Percentiles rank a stretch among this genome's conserved stretches.
Evolutionary conservation across 2,113 vertebrate genomes (phyloP).

Genomic region (Aphelocoma coerulescens): DNA sequence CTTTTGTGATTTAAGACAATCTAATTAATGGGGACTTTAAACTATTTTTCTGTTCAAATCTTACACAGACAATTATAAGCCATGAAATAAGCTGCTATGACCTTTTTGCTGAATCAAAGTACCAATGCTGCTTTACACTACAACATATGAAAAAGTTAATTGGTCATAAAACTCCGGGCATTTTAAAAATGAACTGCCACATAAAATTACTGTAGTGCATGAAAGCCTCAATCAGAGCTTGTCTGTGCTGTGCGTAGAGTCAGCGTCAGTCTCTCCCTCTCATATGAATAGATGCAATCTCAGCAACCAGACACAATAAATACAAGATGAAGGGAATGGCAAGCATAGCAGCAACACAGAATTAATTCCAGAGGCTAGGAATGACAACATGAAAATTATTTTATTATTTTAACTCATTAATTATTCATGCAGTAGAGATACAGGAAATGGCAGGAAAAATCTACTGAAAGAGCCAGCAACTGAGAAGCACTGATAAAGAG

Average conservation of each 20-base stretch:
- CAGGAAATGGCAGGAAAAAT: neutral
- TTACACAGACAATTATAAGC: neutral
- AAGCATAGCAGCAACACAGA: conserved; percentile 46
- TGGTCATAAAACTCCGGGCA: conserved; percentile 24
- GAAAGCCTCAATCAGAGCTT: conserved; percentile 11
- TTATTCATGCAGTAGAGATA: conserved; percentile 46
- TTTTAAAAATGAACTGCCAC: conserved; percentile 7
- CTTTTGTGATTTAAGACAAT: neutral
- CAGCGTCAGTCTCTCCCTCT: conserved; percentile 8
- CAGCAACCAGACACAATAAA: conserved; percentile 57
- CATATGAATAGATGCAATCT: conserved; percentile 53
- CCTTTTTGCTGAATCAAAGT: neutral
- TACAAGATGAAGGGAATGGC: conserved; percentile 48
- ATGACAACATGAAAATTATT: conserved; percentile 35
- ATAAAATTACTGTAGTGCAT: neutral
- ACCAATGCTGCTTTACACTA: neutral
- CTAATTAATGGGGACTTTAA: neutral
- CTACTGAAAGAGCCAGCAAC: neutral
- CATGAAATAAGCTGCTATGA: conserved; percentile 6
- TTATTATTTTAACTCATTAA: conserved; percentile 42
- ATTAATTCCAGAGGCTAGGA: conserved; percentile 56
- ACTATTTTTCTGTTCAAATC: neutral
- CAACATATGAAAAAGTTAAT: conserved; percentile 14
- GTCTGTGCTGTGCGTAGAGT: neutral
- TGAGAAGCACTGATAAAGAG: neutral